Evolutionary conservation across 2,797 vertebrate species (phyloP).

Genomic region (Glossophaga mutica): DNA sequence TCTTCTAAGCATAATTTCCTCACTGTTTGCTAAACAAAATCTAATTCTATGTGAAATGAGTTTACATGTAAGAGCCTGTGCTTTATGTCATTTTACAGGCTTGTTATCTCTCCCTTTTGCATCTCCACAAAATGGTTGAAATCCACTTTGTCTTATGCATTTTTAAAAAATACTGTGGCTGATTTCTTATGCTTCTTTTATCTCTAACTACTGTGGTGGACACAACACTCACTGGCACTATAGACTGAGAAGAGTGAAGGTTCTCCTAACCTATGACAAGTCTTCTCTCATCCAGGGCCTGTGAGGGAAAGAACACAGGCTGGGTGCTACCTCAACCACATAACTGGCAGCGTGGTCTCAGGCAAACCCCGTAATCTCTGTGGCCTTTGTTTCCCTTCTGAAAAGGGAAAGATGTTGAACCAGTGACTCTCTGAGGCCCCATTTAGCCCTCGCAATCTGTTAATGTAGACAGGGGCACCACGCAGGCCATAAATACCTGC

Average conservation of each 20-base stretch:
- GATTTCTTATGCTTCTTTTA: background rate
- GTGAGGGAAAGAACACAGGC: background rate
- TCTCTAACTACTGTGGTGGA: background rate
- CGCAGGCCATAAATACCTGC: background rate
- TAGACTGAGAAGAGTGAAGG: background rate
- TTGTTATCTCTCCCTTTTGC: background rate
- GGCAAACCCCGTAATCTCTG: background rate
- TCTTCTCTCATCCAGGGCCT: background rate
- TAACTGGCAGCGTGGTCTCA: background rate
- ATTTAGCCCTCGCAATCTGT: background rate
- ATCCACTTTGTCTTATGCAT: background rate
- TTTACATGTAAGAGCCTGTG: conserved; percentile 54
- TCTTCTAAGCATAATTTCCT: background rate
- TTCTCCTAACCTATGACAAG: background rate
- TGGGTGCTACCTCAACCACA: background rate
- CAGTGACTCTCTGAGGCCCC: background rate
- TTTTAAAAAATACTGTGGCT: background rate
- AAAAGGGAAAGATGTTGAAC: background rate
- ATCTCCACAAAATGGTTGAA: background rate
- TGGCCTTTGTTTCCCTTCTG: background rate
- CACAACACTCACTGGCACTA: background rate
- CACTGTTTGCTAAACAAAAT: background rate
- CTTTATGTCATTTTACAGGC: conserved; percentile 58
- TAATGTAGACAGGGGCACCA: background rate
- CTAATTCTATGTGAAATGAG: conserved; percentile 41